Base-by-base conservation (phyloP, 2,888 invertebrate species). In the Pyrrhia umbra region DNA sequence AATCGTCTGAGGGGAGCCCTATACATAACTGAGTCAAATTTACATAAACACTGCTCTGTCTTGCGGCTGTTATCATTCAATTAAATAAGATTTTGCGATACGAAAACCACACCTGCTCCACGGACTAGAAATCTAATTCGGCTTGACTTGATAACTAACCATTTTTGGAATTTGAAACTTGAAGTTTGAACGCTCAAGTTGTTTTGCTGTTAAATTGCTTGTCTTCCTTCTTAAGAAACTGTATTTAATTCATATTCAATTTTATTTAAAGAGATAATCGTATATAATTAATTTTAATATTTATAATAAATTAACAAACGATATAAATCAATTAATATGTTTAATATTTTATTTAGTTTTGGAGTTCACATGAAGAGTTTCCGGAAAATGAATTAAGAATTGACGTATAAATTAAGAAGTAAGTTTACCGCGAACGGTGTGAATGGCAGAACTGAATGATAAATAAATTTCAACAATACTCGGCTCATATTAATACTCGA, bases 61-160 rank as follows among this genome's bases (percentile, higher is more conserved):
- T 93, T 91, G 90, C 88, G 93, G 92, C 87, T 94, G 91, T 94
- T 94, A 93, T 94, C 89, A 91, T 94, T 94, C 91, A 93, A 94
- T 94, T 94, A 94, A 89, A 92, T 92, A 90, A 92, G 92, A 93
- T 92, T 92, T 92, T 85, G 89, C 82, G 86, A 89, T 90, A 89
- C 87, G 79, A 80, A 87, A 86, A 87, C 75, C 83, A 89, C 89
- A 91, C 90, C 90, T 91, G 89, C 42, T 71, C 55, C 71, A 40
- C 80, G 71, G 79, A 77, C 77, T 81, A 59, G 70, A 59, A 77
- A 79, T 73, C 69, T 75, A 72, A 73, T 79, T 73, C 55, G 56
- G 65, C 65, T 74, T 67, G 70, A 50, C 54, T 64, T 79, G 66
- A 67, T 65, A 74, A 74, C 59, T 69, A 64, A 66, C 52, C 50